phyloP scores from a whole-genome alignment of 30 jellyfish, hydroid and myxozoan species.

The Mastigias papua region DNA sequence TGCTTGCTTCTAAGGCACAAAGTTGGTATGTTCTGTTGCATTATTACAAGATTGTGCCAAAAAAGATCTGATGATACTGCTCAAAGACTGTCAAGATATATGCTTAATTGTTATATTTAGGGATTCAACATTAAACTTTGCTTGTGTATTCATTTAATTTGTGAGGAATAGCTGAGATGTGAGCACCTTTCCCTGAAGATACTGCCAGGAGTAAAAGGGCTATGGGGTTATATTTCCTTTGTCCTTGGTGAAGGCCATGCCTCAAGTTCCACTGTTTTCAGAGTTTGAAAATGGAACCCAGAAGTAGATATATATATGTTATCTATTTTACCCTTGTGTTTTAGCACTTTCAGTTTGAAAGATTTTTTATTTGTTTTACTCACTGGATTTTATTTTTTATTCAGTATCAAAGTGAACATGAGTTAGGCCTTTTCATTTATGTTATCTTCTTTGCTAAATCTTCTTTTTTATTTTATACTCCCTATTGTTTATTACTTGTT shows the following conservation, averaged over 20 bases:
- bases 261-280: no score
- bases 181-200: neutral
- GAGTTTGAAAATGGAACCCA: no score
- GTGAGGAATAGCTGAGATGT: neutral
- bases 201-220: no score
- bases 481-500: neutral
- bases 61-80: constrained; percentile 22
- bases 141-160: neutral
- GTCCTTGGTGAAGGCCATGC: no score
- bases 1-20: constrained; percentile 48
- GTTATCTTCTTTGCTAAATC: no score
- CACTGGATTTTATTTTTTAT: neutral
- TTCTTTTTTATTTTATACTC: no score
- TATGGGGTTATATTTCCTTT: no score
- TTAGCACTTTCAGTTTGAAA: neutral
- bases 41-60: constrained; percentile 33
- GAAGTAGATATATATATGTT: no score
- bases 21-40: constrained; percentile 21
- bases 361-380: neutral
- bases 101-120: neutral
- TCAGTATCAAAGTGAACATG: neutral
- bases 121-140: neutral
- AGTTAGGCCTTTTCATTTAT: neutral
- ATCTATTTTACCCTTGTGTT: neutral
- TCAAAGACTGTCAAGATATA: constrained; percentile 25